Conservation (phyloP, 2,113 vertebrate genomes). For the Paracanthobrama guichenoti region DNA sequence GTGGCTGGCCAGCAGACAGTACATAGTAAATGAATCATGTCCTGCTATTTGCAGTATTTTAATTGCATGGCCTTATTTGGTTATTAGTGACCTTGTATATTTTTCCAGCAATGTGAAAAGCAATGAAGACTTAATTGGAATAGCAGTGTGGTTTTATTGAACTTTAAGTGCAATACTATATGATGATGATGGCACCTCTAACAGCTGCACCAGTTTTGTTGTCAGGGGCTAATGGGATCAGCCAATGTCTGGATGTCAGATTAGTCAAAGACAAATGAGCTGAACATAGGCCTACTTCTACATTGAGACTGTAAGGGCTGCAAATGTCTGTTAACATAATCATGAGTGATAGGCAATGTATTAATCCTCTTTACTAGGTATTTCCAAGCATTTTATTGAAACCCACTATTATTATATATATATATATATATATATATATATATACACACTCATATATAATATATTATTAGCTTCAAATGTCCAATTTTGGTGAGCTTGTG, state of each 20-base stretch:
- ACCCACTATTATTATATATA: neutral
- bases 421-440: too few species aligned
- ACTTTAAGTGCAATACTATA: conserved; percentile 21
- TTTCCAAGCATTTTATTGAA: neutral
- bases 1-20: conserved; percentile 1
- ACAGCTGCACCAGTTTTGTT: conserved; percentile 13
- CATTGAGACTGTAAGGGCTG: conserved; percentile 7
- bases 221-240: conserved; percentile 23
- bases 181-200: conserved; percentile 33
- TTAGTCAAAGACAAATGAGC: conserved; percentile 21
- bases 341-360: neutral
- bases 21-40: conserved; percentile 18
- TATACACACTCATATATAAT: too few species aligned
- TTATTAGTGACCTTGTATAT: conserved; percentile 29
- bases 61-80: conserved; percentile 17
- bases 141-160: conserved; percentile 24
- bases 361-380: neutral
- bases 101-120: conserved; percentile 18
- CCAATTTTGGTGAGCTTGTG: too few species aligned
- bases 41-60: conserved; percentile 16
- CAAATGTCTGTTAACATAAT: neutral
- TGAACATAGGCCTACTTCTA: neutral
- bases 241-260: conserved; percentile 24
- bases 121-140: neutral
- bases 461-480: too few species aligned